phyloP scores from a whole-genome alignment of 2,113 vertebrate genomes.

The Fulmarus glacialis region DNA sequence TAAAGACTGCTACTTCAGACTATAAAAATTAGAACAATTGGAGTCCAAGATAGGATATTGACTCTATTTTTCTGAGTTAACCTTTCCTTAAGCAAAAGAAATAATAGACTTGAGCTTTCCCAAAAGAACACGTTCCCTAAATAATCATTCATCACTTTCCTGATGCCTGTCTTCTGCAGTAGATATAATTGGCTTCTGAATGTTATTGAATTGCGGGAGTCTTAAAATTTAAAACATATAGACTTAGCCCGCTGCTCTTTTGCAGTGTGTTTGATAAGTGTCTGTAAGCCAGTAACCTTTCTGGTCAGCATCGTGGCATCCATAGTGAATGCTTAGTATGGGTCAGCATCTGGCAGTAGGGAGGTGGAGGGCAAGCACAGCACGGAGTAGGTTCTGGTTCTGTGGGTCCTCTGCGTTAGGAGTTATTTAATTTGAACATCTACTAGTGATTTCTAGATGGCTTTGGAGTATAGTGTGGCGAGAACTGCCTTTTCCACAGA shows the following conservation, averaged over 20 bases:
- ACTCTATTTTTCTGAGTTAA: background rate
- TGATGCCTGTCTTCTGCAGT: background rate
- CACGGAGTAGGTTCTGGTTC: background rate
- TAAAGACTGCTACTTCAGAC: background rate
- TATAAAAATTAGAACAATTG: background rate
- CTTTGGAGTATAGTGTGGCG: background rate
- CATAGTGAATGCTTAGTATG: fast-evolving
- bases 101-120: background rate
- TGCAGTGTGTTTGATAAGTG: background rate
- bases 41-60: background rate
- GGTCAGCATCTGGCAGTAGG: background rate
- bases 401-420: background rate
- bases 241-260: background rate
- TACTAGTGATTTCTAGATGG: background rate
- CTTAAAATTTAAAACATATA: background rate
- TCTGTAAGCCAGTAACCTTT: background rate
- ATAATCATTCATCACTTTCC: background rate
- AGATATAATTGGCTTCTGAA: background rate
- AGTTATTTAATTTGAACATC: background rate
- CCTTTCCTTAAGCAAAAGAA: slow-evolving; percentile 4
- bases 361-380: background rate
- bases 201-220: background rate
- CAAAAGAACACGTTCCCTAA: background rate
- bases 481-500: background rate
- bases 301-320: background rate